A percentile compares a stretch with the other conserved stretches of the same genome.
phyloP scores from a whole-genome alignment of 2,797 vertebrate genomes.

The Micromesistius poutassou region DNA sequence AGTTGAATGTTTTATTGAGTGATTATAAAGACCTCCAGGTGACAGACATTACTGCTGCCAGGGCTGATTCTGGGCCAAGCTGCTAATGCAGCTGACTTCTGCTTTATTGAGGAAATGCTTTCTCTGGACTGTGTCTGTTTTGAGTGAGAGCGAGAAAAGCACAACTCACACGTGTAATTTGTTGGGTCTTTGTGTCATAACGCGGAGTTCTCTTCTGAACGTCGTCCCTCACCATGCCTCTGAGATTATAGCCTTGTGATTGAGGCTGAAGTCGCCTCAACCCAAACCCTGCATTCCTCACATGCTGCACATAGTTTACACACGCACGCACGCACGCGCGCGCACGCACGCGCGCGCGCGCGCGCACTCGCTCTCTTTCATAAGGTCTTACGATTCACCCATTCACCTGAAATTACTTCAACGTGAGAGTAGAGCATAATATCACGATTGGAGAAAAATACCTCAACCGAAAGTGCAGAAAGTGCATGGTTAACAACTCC shows the following conservation, averaged over 20 bases:
- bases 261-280: not conserved
- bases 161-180: conserved; percentile 12
- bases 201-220: not conserved
- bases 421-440: not conserved
- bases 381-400: not conserved
- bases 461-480: not conserved
- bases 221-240: not conserved
- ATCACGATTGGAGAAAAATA: not conserved
- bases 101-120: conserved; percentile 65
- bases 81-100: conserved; percentile 32
- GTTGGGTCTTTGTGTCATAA: not conserved
- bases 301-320: conserved; percentile 28
- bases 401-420: no score
- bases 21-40: not conserved
- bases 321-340: not conserved
- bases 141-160: not conserved
- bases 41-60: not conserved
- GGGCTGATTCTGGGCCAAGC: not conserved
- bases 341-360: not conserved
- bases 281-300: conserved; percentile 26
- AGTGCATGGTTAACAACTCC: no score
- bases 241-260: conserved; percentile 34
- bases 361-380: not conserved
- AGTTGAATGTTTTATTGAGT: no score
- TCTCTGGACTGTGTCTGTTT: conserved; percentile 10